These are phyloP conservation scores for Cottoperca gobio DNA, from an alignment of 2,797 vertebrate species.

Conservation along the genomic window DNA sequence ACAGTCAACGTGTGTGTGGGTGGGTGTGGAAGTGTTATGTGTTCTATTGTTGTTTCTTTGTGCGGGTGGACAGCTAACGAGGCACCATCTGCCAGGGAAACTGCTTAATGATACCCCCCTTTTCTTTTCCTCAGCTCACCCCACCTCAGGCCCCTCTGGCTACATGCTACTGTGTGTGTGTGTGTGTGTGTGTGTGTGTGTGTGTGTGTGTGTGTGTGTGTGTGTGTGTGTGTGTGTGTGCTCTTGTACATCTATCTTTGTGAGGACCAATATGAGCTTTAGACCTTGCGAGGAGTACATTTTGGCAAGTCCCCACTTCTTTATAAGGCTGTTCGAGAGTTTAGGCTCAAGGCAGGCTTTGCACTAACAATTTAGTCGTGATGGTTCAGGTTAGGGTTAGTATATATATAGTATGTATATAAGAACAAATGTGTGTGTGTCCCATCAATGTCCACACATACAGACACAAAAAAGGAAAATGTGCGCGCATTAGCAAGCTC, in stretches of 20 bases:
- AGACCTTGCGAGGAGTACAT: background rate
- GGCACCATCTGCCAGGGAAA: constrained; percentile 84
- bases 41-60: constrained; percentile 69
- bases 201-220: constrained; percentile 14
- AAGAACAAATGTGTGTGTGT: background rate
- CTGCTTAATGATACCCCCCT: constrained; percentile 76
- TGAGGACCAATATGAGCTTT: constrained; percentile 2
- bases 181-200: constrained; percentile 38
- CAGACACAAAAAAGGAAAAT: background rate
- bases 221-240: background rate
- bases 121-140: constrained; percentile 48
- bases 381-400: background rate
- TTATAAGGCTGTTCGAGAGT: constrained; percentile 2
- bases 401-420: background rate
- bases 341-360: background rate
- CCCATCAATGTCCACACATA: background rate
- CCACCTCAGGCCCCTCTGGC: constrained; percentile 44
- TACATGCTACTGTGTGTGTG: constrained; percentile 39
- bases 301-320: background rate
- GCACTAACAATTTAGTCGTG: background rate
- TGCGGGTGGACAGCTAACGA: constrained; percentile 59
- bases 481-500: background rate
- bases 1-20: constrained; percentile 9
- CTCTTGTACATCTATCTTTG: background rate
- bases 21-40: constrained; percentile 38